A percentile compares a stretch with the other conserved stretches of the same genome.
phyloP scores from a whole-genome alignment of 2,113 vertebrate genomes.

The Entosphenus tridentatus region DNA sequence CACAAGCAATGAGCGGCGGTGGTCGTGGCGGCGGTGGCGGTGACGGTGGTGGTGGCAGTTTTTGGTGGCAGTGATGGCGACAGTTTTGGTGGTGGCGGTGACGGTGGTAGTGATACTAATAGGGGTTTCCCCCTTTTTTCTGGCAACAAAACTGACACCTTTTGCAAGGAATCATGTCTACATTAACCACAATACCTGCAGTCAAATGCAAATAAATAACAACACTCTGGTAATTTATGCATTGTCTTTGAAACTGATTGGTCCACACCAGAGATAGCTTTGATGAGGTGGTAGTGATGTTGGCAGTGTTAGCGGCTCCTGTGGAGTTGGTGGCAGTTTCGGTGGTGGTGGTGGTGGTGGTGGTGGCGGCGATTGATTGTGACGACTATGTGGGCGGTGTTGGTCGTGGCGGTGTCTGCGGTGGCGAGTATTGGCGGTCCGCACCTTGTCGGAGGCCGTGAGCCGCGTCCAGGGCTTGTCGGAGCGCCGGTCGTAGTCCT shows the following conservation, averaged over 20 bases:
- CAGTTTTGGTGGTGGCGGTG: too few relatives aligned
- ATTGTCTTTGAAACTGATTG: too few relatives aligned
- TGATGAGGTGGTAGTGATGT: too few relatives aligned
- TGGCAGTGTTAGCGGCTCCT: too few relatives aligned
- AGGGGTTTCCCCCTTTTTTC: too few relatives aligned
- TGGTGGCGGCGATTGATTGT: slow-evolving; percentile 8
- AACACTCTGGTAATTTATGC: too few relatives aligned
- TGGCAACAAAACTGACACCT: too few relatives aligned
- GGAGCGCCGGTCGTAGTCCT: slow-evolving; percentile 4
- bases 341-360: neutral
- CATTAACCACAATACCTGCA: too few relatives aligned
- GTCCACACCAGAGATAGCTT: too few relatives aligned
- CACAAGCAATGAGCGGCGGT: neutral
- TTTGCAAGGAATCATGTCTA: too few relatives aligned
- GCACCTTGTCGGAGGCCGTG: slow-evolving; percentile 1
- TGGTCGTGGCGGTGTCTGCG: neutral
- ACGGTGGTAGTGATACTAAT: too few relatives aligned
- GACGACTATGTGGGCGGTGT: slow-evolving; percentile 8
- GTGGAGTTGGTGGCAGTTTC: neutral
- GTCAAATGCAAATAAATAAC: too few relatives aligned
- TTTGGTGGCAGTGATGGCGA: neutral
- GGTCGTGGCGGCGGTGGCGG: neutral
- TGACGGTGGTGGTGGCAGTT: neutral
- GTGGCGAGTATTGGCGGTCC: neutral
- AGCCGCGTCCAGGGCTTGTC: slow-evolving; percentile 5